Conservation (phyloP, 2,113 vertebrate species). For the Eudorcas thomsonii region DNA sequence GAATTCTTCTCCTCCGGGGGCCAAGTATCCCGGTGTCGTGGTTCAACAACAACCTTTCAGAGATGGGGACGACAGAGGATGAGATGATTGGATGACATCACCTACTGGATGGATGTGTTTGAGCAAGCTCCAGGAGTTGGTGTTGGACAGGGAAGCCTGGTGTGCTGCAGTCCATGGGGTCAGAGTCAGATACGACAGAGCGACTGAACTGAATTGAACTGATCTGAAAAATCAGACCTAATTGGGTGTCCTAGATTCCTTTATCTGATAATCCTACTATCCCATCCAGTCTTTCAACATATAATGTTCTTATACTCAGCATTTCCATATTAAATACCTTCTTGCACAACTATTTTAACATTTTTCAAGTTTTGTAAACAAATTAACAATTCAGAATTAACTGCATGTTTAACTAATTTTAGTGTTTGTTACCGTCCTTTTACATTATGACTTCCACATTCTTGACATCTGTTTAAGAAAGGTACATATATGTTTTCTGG, state of each 20-base stretch:
- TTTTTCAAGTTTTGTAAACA: background rate
- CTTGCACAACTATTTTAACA: background rate
- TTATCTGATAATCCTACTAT: background rate
- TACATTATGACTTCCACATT: background rate
- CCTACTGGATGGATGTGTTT: background rate
- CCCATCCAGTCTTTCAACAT: background rate
- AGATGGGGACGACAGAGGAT: background rate
- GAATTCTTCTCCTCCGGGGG: too few species aligned
- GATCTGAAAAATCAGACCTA: background rate
- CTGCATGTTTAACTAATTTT: background rate
- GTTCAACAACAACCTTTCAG: too few species aligned
- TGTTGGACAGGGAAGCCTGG: background rate
- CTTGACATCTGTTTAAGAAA: background rate
- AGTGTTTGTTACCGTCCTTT: background rate
- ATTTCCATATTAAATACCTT: background rate
- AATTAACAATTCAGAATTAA: background rate
- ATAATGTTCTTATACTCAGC: background rate
- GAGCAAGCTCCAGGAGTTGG: background rate
- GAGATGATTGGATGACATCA: background rate
- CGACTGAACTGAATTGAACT: background rate
- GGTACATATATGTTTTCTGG: background rate
- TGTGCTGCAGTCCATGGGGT: background rate
- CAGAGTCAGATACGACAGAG: background rate
- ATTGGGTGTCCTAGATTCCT: background rate
- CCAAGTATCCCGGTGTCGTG: too few species aligned